Evolutionary conservation across 30 jellyfish, hydroid and myxozoan genomes (phyloP).

Genomic region (Pseudorhiza aurosa): DNA sequence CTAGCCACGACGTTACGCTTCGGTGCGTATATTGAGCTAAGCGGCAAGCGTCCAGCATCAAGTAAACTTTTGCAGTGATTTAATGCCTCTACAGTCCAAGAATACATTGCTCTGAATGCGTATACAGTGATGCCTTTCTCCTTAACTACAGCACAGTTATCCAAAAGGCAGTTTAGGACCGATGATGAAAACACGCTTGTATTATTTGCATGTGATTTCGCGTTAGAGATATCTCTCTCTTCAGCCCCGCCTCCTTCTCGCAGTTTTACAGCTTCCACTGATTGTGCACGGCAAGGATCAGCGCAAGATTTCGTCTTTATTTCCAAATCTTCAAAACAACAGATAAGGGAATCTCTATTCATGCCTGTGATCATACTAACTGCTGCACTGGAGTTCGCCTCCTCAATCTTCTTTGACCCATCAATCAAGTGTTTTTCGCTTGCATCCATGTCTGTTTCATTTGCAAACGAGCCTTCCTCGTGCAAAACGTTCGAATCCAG

Average conservation of each 20-base stretch:
- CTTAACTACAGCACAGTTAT: conserved; percentile 27
- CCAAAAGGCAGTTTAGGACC: conserved; percentile 35
- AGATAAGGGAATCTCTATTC: no score
- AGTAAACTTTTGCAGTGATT: conserved; percentile 21
- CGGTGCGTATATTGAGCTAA: conserved; percentile 21
- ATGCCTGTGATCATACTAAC: neutral
- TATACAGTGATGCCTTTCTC: conserved; percentile 70
- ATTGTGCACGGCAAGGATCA: no score
- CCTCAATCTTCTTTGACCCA: neutral
- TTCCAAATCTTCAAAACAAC: no score
- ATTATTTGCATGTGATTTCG: neutral
- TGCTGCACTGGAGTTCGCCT: neutral
- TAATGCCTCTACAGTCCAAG: conserved; percentile 74
- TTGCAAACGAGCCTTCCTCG: neutral
- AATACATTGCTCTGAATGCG: conserved; percentile 55
- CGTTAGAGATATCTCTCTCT: neutral
- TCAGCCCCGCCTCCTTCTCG: neutral
- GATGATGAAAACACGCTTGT: neutral
- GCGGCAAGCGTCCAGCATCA: neutral
- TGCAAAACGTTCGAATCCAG: conserved; percentile 32
- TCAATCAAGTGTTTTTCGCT: neutral
- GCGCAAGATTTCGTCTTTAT: no score
- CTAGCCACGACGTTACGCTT: conserved; percentile 6
- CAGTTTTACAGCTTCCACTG: neutral
- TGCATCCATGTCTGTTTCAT: neutral